These are phyloP conservation scores for Anser cygnoides DNA, from an alignment of 2,113 vertebrate species.

Conservation along the genomic window DNA sequence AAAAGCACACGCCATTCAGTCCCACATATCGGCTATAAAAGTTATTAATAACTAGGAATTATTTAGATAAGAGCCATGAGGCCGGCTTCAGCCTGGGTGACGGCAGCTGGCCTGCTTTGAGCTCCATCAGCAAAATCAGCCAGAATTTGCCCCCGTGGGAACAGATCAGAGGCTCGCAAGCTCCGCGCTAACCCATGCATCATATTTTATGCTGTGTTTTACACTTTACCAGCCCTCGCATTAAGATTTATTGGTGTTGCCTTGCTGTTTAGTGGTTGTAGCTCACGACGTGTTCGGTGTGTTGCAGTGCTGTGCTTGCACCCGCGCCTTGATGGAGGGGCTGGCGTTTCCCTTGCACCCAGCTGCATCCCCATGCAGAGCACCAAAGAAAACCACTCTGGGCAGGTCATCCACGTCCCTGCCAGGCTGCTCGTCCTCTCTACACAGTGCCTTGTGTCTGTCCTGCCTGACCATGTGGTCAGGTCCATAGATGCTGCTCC, in stretches of 20 bases:
- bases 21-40: slow-evolving; percentile 46
- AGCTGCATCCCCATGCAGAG: background rate
- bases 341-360: background rate
- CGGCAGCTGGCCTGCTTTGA: slow-evolving; percentile 19
- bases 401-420: background rate
- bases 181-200: slow-evolving; percentile 22
- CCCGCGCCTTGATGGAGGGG: accelerated
- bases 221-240: slow-evolving; percentile 42
- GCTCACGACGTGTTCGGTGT: background rate
- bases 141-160: slow-evolving; percentile 33
- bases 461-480: background rate
- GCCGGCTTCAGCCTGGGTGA: background rate
- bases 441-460: accelerated
- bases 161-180: slow-evolving; percentile 35
- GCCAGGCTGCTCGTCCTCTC: background rate
- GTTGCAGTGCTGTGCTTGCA: background rate
- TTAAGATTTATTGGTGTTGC: slow-evolving; percentile 55
- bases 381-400: background rate
- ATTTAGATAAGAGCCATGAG: slow-evolving; percentile 33
- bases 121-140: slow-evolving; percentile 3
- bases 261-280: slow-evolving; percentile 13
- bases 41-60: slow-evolving; percentile 65
- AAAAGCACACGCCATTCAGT: slow-evolving; percentile 45
- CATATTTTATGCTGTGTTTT: slow-evolving; percentile 59
- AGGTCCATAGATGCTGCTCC: background rate